Conservation (phyloP, 2,888 invertebrate genomes). For the Ceratothoa steindachneri region DNA sequence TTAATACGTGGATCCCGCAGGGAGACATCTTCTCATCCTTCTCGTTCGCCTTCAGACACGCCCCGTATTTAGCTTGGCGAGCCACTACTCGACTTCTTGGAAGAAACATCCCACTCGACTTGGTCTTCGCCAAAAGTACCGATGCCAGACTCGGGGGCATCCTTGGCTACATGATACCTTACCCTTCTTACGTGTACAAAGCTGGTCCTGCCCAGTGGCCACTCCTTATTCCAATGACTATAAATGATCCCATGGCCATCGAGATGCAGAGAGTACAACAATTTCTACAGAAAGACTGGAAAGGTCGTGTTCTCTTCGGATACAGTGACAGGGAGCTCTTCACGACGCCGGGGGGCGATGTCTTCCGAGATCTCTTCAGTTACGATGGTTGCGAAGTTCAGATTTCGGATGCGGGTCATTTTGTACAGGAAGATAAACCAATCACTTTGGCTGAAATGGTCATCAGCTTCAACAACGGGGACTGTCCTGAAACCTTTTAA, state of each 20-base stretch:
- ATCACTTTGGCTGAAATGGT: constrained; percentile 17
- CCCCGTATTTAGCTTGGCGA: constrained; percentile 30
- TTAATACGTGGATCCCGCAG: constrained; percentile 39
- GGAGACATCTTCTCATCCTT: constrained; percentile 21
- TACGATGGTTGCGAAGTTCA: constrained; percentile 15
- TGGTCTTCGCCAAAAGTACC: constrained; percentile 14
- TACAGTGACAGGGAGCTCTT: constrained; percentile 33
- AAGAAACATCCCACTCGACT: constrained; percentile 14
- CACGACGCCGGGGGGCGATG: constrained; percentile 16
- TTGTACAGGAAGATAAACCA: constrained; percentile 34
- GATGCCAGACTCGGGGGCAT: background rate
- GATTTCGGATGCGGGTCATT: constrained; percentile 34
- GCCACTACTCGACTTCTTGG: constrained; percentile 14
- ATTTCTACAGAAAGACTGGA: constrained; percentile 27
- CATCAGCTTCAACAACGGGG: constrained; percentile 19
- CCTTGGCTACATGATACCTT: constrained; percentile 26
- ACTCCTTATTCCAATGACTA: constrained; percentile 26
- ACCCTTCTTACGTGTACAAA: constrained; percentile 26
- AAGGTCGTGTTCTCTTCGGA: constrained; percentile 24
- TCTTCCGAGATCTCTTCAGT: constrained; percentile 16
- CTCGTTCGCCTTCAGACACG: background rate
- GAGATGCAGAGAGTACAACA: constrained; percentile 33
- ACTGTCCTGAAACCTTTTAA: too few relatives aligned
- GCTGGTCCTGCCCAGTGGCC: constrained; percentile 39
- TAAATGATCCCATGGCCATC: constrained; percentile 17